A percentile compares a stretch with the other conserved stretches of the same genome.
Conservation (phyloP, 2,113 vertebrate species). For the Chrysochloris asiatica region DNA sequence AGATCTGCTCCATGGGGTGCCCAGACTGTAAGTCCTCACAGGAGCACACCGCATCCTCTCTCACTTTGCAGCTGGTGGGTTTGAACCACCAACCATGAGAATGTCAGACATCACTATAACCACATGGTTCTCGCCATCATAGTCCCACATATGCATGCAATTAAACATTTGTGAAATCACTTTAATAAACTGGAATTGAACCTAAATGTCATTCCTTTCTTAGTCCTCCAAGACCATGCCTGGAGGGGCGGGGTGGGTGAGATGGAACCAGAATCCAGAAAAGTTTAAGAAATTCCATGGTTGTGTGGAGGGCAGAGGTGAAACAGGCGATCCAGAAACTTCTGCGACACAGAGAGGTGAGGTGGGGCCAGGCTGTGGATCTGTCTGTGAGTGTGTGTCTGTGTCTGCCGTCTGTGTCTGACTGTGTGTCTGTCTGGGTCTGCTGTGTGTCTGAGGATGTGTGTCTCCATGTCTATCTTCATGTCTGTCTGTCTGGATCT, state of each 20-base stretch:
- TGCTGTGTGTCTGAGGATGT: too few species aligned
- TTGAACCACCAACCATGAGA: too few species aligned
- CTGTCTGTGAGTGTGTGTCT: too few species aligned
- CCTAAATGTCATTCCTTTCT: background rate
- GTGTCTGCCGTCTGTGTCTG: too few species aligned
- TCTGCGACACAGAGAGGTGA: background rate
- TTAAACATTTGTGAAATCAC: conserved; percentile 74
- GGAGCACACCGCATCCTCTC: too few species aligned
- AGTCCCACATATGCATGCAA: conserved; percentile 42
- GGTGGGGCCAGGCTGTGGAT: too few species aligned
- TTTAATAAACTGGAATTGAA: conserved; percentile 83
- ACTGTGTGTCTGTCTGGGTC: too few species aligned
- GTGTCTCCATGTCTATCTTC: too few species aligned
- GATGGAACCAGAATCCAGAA: background rate
- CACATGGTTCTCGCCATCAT: background rate
- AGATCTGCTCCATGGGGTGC: too few species aligned
- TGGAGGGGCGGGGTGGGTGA: accelerated
- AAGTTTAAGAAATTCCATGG: background rate
- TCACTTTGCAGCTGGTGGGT: too few species aligned
- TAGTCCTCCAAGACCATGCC: background rate
- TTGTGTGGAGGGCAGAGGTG: background rate
- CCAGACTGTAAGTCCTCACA: too few species aligned
- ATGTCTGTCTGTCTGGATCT: too few species aligned
- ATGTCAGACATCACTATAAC: background rate
- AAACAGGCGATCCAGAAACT: background rate